Evolutionary conservation across 2,113 vertebrate species (phyloP).

Genomic region (Synchiropus splendidus): DNA sequence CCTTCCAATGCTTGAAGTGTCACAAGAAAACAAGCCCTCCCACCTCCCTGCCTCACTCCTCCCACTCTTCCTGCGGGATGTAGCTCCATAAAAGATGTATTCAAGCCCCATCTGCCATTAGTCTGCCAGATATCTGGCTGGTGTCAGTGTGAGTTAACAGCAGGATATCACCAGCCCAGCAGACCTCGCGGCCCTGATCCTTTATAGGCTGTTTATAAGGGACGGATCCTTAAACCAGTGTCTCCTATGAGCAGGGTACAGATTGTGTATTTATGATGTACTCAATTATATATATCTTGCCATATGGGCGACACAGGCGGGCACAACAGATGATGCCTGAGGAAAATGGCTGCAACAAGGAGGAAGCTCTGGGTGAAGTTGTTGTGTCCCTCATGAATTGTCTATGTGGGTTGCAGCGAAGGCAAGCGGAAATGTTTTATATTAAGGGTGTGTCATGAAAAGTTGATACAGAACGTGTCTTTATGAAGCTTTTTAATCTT

Average conservation of each 20-base stretch:
- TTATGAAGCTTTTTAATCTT: too few relatives aligned
- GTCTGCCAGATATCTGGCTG: slow-evolving; percentile 33
- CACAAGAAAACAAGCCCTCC: slow-evolving; percentile 9
- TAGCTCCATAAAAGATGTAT: slow-evolving; percentile 29
- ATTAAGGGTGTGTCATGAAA: too few relatives aligned
- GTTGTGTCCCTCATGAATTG: too few relatives aligned
- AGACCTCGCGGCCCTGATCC: too few relatives aligned
- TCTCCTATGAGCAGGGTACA: slow-evolving; percentile 23
- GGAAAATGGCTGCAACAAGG: slow-evolving; percentile 29
- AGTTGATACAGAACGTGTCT: too few relatives aligned
- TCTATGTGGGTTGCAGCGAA: too few relatives aligned
- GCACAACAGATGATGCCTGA: slow-evolving; percentile 43
- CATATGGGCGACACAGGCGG: slow-evolving; percentile 52
- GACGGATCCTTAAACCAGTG: slow-evolving; percentile 14
- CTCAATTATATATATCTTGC: slow-evolving; percentile 55
- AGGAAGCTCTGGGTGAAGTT: slow-evolving; percentile 8
- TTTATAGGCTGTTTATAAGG: too few relatives aligned
- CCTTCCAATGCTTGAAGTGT: too few relatives aligned
- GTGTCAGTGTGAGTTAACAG: slow-evolving; percentile 53
- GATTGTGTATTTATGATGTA: slow-evolving; percentile 57
- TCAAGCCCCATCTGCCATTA: slow-evolving; percentile 40
- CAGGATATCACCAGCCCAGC: slow-evolving; percentile 23
- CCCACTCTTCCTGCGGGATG: slow-evolving; percentile 14
- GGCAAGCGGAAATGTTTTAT: too few relatives aligned
- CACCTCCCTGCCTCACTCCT: slow-evolving; percentile 1